Evolutionary conservation across 2,113 vertebrate genomes (phyloP), one percentile per base, ranked within the genome.

Genomic region (Coreoperca whiteheadi): DNA sequence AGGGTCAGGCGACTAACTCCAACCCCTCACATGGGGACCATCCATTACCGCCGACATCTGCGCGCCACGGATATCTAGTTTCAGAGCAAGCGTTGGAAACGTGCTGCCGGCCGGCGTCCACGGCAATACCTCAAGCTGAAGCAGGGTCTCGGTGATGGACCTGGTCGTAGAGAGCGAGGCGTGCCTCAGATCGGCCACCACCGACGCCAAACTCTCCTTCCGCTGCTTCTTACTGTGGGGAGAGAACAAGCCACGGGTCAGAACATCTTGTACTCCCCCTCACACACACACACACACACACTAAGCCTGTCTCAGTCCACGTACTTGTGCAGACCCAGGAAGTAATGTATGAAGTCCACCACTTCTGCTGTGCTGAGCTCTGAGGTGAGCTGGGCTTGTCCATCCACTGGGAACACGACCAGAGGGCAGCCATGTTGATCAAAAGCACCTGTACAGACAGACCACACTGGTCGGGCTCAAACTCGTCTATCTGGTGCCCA

Each of bases 351-450:
- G 85, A 96, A 95, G 81, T 93, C 88, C 20, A 90, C 91, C 81
- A 95, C 90, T 74, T 96, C 93, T 53, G 89, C 88, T 70, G 82
- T 92, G 85, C 83, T 90, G 74, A 95, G 74, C 0, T 92, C 86
- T 8, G 88, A 73, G 2, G 72, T 7, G 2, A 96, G 88, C 53
- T 76, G 93, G 51, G 6, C 23, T 10, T 95, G 95, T 60, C 74
- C 69, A 0, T 93, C 94, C 1, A 67, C 84, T 0, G 96, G 95
- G 65, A 96, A 96, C 53, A 96, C 2, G 2, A 96, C 57, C 84
- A 96, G 65, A 16, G 94, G 93, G 77, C 88, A 94, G 6, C 95
- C 95, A 30, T 94, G 92, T 46, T 91, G 95, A 79, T 96, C 96
- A 59, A 94, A 96, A 3, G 90, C 85, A 88, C 95, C 95, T 96